Conservation (phyloP, 2,888 invertebrate genomes). For the Pachymerium ferrugineum region DNA sequence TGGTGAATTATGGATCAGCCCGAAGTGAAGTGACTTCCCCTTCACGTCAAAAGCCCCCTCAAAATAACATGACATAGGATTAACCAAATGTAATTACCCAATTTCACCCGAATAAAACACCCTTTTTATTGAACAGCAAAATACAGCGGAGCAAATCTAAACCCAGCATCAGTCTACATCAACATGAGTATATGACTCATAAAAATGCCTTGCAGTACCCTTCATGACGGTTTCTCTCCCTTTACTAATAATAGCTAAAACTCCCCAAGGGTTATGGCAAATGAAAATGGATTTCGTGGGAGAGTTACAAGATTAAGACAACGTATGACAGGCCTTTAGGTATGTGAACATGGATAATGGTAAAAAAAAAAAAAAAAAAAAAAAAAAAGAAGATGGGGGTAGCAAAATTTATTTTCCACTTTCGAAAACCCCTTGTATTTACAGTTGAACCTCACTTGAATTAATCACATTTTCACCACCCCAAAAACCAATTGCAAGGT, state of each 20-base stretch:
- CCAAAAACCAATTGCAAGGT: not conserved
- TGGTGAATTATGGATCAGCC: not conserved
- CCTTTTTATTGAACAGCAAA: no score
- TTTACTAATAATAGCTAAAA: not conserved
- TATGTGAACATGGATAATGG: no score
- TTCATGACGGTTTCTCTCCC: not conserved
- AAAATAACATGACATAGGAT: not conserved
- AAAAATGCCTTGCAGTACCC: not conserved
- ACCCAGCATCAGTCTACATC: no score
- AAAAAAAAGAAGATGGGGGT: no score
- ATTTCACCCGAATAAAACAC: not conserved
- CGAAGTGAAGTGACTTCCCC: not conserved
- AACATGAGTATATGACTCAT: not conserved
- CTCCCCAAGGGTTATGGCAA: not conserved
- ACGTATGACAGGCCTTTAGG: no score
- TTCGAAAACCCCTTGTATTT: not conserved
- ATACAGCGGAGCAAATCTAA: no score
- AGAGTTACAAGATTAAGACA: no score
- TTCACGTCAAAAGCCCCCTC: not conserved
- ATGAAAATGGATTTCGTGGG: constrained; percentile 3
- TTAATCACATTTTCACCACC: not conserved
- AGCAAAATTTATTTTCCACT: no score
- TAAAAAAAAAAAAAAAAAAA: not conserved
- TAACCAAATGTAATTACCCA: not conserved
- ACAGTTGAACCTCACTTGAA: not conserved